Conservation (phyloP, 2,113 vertebrate genomes). For the Tragelaphus buxtoni region DNA sequence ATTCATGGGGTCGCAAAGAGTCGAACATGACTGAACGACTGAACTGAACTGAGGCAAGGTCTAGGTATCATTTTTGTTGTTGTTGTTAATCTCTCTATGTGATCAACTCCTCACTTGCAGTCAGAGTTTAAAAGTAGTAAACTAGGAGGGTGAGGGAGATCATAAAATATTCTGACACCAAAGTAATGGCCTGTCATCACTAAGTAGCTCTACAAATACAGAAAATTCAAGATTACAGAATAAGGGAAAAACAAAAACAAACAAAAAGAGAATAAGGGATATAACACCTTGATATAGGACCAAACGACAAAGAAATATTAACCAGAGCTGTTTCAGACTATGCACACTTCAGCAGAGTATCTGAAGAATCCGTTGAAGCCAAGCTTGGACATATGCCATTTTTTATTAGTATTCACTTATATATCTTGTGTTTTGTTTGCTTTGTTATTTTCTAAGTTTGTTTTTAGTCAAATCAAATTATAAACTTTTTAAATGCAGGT, state of each 20-base stretch:
- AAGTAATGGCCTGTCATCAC: neutral
- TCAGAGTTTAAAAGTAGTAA: neutral
- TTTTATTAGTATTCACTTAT: neutral
- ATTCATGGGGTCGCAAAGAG: fast-evolving
- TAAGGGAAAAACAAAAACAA: too few relatives aligned
- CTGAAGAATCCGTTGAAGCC: neutral
- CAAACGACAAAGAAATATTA: neutral
- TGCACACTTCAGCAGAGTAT: neutral
- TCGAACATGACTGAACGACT: too few relatives aligned
- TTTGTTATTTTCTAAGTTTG: neutral
- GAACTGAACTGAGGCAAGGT: too few relatives aligned
- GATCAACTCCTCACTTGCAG: neutral
- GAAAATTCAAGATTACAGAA: neutral
- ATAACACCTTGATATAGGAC: neutral
- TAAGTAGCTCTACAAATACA: neutral
- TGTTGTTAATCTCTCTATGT: neutral
- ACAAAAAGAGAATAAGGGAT: neutral
- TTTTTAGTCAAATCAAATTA: neutral
- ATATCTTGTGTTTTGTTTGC: neutral
- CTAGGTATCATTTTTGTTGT: neutral
- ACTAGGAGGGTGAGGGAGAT: neutral
- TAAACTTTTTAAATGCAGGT: neutral
- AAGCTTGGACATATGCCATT: neutral
- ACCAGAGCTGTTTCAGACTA: neutral
- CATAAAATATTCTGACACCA: neutral